Evolutionary conservation across 2,797 vertebrate genomes (phyloP).

Genomic region (Benthosema pterotum): DNA sequence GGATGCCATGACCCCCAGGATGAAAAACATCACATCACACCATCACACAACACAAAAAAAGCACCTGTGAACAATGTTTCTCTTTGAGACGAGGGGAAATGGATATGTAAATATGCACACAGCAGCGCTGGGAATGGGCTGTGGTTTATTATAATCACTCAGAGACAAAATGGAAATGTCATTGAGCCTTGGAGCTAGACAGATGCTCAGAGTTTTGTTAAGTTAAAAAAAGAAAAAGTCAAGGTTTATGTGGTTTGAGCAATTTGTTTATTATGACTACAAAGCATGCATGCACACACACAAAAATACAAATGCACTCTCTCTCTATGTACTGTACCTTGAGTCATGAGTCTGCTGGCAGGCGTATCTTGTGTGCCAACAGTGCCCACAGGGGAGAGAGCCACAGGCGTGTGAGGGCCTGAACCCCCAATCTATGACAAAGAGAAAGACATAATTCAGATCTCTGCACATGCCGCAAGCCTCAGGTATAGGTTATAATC

Average conservation of each 20-base stretch:
- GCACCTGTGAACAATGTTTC: slow-evolving; percentile 12
- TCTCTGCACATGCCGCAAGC: too few species aligned
- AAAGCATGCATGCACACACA: slow-evolving; percentile 10
- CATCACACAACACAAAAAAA: slow-evolving; percentile 16
- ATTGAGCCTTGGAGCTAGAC: background rate
- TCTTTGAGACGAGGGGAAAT: background rate
- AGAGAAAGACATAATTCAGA: slow-evolving; percentile 24
- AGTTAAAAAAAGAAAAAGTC: slow-evolving; percentile 4
- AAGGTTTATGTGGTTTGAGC: slow-evolving; percentile 15
- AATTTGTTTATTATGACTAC: slow-evolving; percentile 20
- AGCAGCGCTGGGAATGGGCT: slow-evolving; percentile 12
- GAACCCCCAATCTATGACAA: slow-evolving; percentile 76
- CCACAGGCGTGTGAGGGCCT: slow-evolving; percentile 62
- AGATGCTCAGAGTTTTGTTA: slow-evolving; percentile 4
- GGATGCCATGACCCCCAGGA: slow-evolving; percentile 20
- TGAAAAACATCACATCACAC: slow-evolving; percentile 24
- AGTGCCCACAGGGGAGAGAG: slow-evolving; percentile 49
- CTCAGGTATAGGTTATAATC: too few species aligned
- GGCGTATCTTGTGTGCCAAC: slow-evolving; percentile 66
- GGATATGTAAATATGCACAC: slow-evolving; percentile 28
- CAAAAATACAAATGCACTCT: slow-evolving; percentile 9
- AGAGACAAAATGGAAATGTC: background rate
- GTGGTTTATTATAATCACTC: slow-evolving; percentile 15
- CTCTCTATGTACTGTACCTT: slow-evolving; percentile 82
- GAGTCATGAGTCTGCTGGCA: slow-evolving; percentile 80